These are phyloP conservation scores for Bubo bubo DNA, from an alignment of 2,113 vertebrate genomes.

Conservation along the genomic window DNA sequence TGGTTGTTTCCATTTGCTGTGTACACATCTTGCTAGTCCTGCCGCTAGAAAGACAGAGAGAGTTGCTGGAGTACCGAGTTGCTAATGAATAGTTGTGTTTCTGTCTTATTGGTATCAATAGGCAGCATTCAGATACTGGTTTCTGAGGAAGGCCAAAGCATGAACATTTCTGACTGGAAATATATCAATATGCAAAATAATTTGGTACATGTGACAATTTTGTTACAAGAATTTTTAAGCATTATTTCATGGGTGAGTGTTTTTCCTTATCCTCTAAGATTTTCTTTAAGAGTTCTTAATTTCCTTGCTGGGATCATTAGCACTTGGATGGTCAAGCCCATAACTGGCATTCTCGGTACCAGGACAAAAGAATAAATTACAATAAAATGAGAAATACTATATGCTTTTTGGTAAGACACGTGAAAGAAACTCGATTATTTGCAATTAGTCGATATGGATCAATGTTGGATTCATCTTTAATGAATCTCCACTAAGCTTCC, in stretches of 20 bases:
- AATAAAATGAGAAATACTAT: background rate
- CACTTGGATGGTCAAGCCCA: background rate
- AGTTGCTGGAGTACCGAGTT: background rate
- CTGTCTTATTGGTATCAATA: background rate
- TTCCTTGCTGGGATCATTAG: background rate
- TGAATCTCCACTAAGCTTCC: slow-evolving; percentile 8
- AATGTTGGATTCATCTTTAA: slow-evolving; percentile 1
- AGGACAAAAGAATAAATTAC: background rate
- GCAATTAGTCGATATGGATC: background rate
- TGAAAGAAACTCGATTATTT: background rate
- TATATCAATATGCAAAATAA: background rate
- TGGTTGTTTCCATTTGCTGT: slow-evolving; percentile 66
- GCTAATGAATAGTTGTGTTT: background rate
- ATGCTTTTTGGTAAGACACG: background rate
- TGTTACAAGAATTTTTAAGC: background rate
- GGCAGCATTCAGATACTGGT: background rate
- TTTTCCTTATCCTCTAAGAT: background rate
- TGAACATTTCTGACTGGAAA: background rate
- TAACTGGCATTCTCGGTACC: background rate
- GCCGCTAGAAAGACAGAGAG: slow-evolving; percentile 19
- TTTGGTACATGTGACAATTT: background rate
- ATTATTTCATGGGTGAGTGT: background rate
- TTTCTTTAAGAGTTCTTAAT: background rate
- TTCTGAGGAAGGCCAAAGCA: background rate
- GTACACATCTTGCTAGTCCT: slow-evolving; percentile 56